A percentile compares a stretch with the other conserved stretches of the same genome.
phyloP scores from a whole-genome alignment of 2,888 invertebrate species.

The Dyspetes luteomarginatus region DNA sequence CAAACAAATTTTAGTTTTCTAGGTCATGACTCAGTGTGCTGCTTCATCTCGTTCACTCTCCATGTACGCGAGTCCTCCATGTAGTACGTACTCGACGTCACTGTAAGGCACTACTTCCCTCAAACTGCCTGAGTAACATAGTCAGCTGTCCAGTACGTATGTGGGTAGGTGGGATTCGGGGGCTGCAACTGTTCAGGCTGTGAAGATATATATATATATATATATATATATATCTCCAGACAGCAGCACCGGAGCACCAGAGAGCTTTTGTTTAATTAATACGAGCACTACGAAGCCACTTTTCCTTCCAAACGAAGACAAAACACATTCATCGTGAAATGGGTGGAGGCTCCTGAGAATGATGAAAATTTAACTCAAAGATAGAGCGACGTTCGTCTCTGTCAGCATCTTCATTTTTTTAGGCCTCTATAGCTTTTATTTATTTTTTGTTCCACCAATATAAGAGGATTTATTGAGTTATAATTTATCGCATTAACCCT shows the following conservation, averaged over 20 bases:
- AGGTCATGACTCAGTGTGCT: conserved; percentile 20
- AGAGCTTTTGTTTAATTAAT: conserved; percentile 71
- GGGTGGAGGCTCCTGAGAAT: neutral
- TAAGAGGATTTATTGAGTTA: no score
- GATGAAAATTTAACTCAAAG: neutral
- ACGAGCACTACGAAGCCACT: conserved; percentile 20
- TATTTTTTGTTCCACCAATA: neutral
- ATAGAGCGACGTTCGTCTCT: neutral
- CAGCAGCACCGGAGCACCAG: conserved; percentile 4
- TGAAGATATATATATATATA: neutral
- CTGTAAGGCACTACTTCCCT: conserved; percentile 59
- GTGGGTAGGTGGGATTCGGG: conserved; percentile 8
- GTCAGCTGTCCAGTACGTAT: conserved; percentile 28
- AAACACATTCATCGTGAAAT: conserved; percentile 17
- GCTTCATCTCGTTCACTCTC: conserved; percentile 1
- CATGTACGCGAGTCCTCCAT: conserved; percentile 61
- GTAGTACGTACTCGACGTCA: conserved; percentile 65
- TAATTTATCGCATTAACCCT: no score
- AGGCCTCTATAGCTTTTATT: neutral
- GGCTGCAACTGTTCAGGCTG: conserved; percentile 13
- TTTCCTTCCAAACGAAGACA: conserved; percentile 7
- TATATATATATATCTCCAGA: neutral
- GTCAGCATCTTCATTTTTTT: neutral
- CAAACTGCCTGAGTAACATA: conserved; percentile 37
- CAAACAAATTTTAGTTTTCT: conserved; percentile 36